Evolutionary conservation across 2,797 vertebrate genomes (phyloP).

Genomic region (Sebastes taczanowskii): DNA sequence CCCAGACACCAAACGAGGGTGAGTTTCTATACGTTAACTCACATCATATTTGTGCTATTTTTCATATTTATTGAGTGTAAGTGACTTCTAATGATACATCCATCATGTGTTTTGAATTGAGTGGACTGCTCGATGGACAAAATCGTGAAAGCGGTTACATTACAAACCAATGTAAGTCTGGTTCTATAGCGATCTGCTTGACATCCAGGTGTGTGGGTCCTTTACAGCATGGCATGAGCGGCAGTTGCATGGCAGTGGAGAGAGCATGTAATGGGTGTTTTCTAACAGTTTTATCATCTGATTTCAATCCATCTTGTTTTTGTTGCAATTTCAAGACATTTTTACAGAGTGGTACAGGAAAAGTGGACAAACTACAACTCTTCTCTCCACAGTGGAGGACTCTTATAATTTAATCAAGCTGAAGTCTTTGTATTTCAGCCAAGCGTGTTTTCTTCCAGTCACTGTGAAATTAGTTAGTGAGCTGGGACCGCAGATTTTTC

Average conservation of each 20-base stretch:
- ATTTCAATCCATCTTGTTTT: not conserved
- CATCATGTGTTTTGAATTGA: constrained; percentile 61
- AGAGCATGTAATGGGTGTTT: constrained; percentile 31
- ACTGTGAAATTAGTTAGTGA: constrained; percentile 25
- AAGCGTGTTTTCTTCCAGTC: not conserved
- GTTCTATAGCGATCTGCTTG: constrained; percentile 27
- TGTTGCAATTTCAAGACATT: not conserved
- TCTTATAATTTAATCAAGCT: not conserved
- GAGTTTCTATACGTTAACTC: constrained; percentile 1
- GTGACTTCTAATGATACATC: constrained; percentile 24
- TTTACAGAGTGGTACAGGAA: not conserved
- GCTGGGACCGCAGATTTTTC: constrained; percentile 31
- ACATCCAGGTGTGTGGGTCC: constrained; percentile 27
- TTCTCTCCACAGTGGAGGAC: not conserved
- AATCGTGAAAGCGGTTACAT: constrained; percentile 48
- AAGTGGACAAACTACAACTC: not conserved
- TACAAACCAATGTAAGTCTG: constrained; percentile 70
- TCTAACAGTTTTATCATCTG: not conserved
- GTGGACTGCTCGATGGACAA: constrained; percentile 42
- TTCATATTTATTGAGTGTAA: not conserved
- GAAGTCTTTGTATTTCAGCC: not conserved
- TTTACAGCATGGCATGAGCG: constrained; percentile 32
- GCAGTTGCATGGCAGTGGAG: constrained; percentile 45
- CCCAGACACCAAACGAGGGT: constrained; percentile 58
- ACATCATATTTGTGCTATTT: not conserved